A percentile compares a stretch with the other conserved stretches of the same genome.
phyloP scores from a whole-genome alignment of 2,797 vertebrate genomes.

The Allobates femoralis region DNA sequence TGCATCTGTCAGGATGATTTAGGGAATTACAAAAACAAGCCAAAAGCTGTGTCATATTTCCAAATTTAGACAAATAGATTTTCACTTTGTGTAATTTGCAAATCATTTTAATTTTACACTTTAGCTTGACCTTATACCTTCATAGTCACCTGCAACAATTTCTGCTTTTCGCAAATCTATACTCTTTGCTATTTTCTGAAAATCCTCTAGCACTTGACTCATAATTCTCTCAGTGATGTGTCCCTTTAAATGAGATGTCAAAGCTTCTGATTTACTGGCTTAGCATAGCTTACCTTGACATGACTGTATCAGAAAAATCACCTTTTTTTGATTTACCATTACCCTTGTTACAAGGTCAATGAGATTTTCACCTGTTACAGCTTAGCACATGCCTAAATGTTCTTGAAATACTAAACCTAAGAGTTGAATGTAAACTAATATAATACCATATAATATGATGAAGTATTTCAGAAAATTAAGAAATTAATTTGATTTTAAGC shows the following conservation, averaged over 20 bases:
- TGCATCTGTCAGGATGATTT: conserved; percentile 2
- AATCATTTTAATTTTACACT: not conserved
- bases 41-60: not conserved
- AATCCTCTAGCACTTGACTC: not conserved
- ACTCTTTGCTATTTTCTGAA: not conserved
- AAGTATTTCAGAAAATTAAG: no score
- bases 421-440: not conserved
- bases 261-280: conserved; percentile 13
- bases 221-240: conserved; percentile 13
- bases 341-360: conserved; percentile 11
- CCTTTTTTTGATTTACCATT: not conserved
- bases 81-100: not conserved
- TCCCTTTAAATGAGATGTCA: conserved; percentile 29
- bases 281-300: not conserved
- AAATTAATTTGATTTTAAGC: no score
- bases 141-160: not conserved
- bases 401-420: not conserved
- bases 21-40: not conserved
- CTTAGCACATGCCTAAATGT: not conserved
- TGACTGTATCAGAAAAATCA: not conserved
- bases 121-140: not conserved
- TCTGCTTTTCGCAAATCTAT: not conserved
- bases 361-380: not conserved
- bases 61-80: not conserved
- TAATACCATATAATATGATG: not conserved